Percentiles rank a stretch among this genome's conserved stretches.
Evolutionary conservation across 2,113 vertebrate genomes (phyloP).

Genomic region (Propithecus coquereli): DNA sequence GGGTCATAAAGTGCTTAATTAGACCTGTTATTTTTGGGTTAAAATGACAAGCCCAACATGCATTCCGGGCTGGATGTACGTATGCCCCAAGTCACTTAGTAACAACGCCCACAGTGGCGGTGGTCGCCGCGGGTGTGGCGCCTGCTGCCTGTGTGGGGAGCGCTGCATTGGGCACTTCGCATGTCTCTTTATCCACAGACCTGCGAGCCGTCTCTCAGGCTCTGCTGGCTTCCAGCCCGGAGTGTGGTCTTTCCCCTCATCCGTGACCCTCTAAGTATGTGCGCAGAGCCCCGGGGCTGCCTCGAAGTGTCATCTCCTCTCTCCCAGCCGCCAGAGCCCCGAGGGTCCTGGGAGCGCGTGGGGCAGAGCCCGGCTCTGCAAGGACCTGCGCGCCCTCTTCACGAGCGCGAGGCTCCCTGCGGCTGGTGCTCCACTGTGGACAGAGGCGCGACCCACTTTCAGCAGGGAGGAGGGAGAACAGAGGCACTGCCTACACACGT

Average conservation of each 20-base stretch:
- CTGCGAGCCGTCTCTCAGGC: too few relatives aligned
- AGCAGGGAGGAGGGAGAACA: neutral
- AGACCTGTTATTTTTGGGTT: neutral
- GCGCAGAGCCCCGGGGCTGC: too few relatives aligned
- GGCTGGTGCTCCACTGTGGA: neutral
- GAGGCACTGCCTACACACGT: neutral
- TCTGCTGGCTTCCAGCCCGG: neutral
- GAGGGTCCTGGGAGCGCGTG: neutral
- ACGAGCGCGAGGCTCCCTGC: neutral
- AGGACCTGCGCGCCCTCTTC: neutral
- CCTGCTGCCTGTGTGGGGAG: neutral
- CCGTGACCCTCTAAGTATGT: neutral
- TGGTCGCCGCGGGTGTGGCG: neutral
- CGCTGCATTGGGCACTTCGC: neutral
- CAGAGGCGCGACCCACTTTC: neutral
- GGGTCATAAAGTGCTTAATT: neutral
- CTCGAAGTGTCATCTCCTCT: neutral
- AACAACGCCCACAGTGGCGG: neutral
- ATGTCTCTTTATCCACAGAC: neutral
- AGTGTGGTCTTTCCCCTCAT: rapidly evolving
- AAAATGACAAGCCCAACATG: neutral
- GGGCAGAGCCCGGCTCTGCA: neutral
- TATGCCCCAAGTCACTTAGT: neutral
- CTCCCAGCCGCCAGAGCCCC: neutral
- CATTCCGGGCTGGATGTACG: neutral